phyloP scores from a whole-genome alignment of 1,140 invertebrate genomes.

The Phenacoccus solenopsis region DNA sequence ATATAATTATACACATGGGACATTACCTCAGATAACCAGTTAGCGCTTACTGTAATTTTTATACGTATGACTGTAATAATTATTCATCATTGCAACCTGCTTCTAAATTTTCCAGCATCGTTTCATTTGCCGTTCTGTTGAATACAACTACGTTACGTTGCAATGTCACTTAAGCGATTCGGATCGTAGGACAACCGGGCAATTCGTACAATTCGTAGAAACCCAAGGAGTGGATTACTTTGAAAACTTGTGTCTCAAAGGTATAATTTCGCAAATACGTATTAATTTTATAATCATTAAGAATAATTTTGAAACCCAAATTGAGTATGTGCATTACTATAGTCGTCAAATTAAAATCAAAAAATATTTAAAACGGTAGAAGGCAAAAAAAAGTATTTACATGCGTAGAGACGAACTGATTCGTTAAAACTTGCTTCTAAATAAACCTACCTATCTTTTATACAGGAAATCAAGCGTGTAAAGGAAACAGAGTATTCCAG shows the following conservation, averaged over 20 bases:
- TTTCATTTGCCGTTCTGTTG: conserved; percentile 79
- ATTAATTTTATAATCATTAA: too few relatives aligned
- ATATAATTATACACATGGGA: too few relatives aligned
- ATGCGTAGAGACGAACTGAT: neutral
- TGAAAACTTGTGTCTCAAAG: conserved; percentile 85
- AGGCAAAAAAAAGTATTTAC: conserved; percentile 3
- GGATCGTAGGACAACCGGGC: conserved; percentile 69
- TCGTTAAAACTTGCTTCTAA: neutral
- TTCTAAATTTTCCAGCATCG: conserved; percentile 46
- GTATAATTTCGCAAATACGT: conserved; percentile 32
- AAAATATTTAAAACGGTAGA: too few relatives aligned
- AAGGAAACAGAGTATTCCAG: conserved; percentile 58
- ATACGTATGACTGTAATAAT: too few relatives aligned
- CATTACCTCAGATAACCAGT: too few relatives aligned
- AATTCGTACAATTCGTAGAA: conserved; percentile 72
- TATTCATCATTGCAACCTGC: neutral
- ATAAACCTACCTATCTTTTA: neutral
- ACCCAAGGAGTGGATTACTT: conserved; percentile 87
- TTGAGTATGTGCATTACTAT: too few relatives aligned
- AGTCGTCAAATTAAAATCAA: too few relatives aligned
- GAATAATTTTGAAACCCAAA: too few relatives aligned
- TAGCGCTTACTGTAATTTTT: too few relatives aligned
- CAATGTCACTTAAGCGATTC: conserved; percentile 81
- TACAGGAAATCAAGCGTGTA: conserved; percentile 61
- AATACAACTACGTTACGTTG: conserved; percentile 85